Base-by-base conservation (phyloP, 2,888 invertebrate genomes). In the Caradrina clavipalpis region DNA sequence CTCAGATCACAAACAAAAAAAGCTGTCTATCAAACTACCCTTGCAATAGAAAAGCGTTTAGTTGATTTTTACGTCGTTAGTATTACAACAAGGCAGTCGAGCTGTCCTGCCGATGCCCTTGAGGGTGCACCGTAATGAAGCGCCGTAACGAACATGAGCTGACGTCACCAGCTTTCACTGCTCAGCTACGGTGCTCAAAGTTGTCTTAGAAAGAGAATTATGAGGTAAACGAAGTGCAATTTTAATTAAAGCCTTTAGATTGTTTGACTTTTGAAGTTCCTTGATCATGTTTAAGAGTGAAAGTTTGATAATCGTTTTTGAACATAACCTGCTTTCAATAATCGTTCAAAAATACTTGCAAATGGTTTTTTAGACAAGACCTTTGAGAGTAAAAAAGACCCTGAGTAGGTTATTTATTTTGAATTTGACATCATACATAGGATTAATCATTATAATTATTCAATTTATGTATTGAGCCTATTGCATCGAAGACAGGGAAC, bases 81-180 rank as follows among this genome's bases (percentile, higher is more conserved):
- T 75, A 78, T 65, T 55, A 59, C 62, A 59, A 64, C 75, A 61
- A 64, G 77, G 64, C 76, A 66, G 63, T 54, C 56, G 60, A 75
- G 59, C 73, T 73, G 73, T 80, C 76, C 85, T 87, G 67, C 26
- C 58, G 26, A 71, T 81, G 83, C 88, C 90, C 89, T 89, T 85
- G 84, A 90, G 91, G 90, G 86, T 81, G 85, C 80, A 65, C 83
- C 84, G 88, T 93, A 93, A 94, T 94, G 93, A 94, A 93, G 88
- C 89, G 83, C 77, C 80, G 87, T 94, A 94, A 93, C 92, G 93
- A 94, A 89, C 91, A 84, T 86, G 87, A 78, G 92, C 93, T 92
- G 93, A 94, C 93, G 93, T 93, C 94, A 93, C 92, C 93, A 92
- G 92, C 89, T 90, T 88, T 89, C 88, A 74, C 81, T 71, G 71